Base-by-base conservation (phyloP, 2,797 vertebrate species). In the Chloroceryle amazona region DNA sequence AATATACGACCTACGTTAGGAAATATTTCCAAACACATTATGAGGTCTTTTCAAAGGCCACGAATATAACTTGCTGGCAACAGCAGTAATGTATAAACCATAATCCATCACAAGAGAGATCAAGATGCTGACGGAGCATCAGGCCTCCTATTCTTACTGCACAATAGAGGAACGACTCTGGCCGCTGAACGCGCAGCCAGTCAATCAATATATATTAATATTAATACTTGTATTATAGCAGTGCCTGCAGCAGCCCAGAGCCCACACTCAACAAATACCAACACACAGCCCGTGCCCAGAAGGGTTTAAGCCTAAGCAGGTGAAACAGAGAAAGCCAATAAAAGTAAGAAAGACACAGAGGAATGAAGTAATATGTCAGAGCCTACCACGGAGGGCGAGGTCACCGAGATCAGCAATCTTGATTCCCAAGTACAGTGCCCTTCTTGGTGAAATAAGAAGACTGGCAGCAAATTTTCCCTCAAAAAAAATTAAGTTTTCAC, bases 11-110 rank as follows among this genome's bases (percentile, higher is more conserved):
- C 84, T 13, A 6, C 6, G 55, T 76, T 89, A 86, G 86, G 95
- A 80, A 92, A 70, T 88, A 90, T 63, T 93, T 96, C 92, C 96
- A 93, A 96, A 79, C 78, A 61, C 76, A 84, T 91, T 94, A 94
- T 66, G 79, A 88, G 89, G 65, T 19, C 91, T 91, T 95, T 95
- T 81, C 62, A 76, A 86, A 72, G 87, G 88, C 93, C 3, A 1
- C 76, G 84, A 94, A 83, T 66, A 93, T 63, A 88, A 92, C 62
- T 60, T 46, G 87, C 94, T 86, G 80, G 80, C 93, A 94, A 23
- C 42, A 87, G 91, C 84, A 94, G 89, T 13, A 91, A 47, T 6
- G 39, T 58, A 81, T 8, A 83, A 86, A 60, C 28, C 75, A 33
- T 39, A 39, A 94, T 92, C 92, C 82, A 93, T 86, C 92, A 83